Evolutionary conservation across 2,797 vertebrate genomes (phyloP).

Genomic region (Rhadinocentrus ornatus): DNA sequence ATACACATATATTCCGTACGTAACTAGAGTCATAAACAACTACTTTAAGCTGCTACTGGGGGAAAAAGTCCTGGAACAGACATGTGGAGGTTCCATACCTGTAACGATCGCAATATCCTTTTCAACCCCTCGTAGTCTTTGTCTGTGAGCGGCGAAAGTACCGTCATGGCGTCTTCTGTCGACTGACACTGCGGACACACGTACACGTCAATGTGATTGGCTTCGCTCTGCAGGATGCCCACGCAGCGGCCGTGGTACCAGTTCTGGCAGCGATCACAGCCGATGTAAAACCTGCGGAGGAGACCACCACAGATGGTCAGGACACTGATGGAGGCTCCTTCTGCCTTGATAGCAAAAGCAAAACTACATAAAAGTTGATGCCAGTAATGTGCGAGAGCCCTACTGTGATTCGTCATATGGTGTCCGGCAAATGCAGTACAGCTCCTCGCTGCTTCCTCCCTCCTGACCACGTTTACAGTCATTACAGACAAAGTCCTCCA

Average conservation of each 20-base stretch:
- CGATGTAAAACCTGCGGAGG: constrained; percentile 93
- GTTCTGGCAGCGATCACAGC: constrained; percentile 98
- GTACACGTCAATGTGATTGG: constrained; percentile 96
- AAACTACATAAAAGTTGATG: neutral
- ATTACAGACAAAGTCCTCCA: constrained; percentile 99
- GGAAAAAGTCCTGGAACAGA: too few relatives aligned
- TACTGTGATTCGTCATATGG: constrained; percentile 99
- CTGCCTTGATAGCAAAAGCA: neutral
- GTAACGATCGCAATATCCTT: constrained; percentile 93
- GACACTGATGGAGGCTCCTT: neutral
- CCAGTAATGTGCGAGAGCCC: constrained; percentile 29
- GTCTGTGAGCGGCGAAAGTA: constrained; percentile 95
- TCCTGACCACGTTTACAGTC: constrained; percentile 98
- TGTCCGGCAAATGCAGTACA: constrained; percentile 99
- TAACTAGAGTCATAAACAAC: too few relatives aligned
- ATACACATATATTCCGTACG: too few relatives aligned
- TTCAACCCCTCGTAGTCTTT: constrained; percentile 96
- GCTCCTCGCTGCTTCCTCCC: constrained; percentile 88
- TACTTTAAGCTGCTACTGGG: too few relatives aligned
- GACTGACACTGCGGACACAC: constrained; percentile 99
- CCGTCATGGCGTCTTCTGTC: constrained; percentile 98
- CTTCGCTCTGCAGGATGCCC: constrained; percentile 97
- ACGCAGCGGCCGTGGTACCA: constrained; percentile 99
- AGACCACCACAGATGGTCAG: neutral
- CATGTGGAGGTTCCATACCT: constrained; percentile 78